Base-by-base conservation (phyloP, 2,113 vertebrate genomes). In the Sterrhoptilus dennistouni region DNA sequence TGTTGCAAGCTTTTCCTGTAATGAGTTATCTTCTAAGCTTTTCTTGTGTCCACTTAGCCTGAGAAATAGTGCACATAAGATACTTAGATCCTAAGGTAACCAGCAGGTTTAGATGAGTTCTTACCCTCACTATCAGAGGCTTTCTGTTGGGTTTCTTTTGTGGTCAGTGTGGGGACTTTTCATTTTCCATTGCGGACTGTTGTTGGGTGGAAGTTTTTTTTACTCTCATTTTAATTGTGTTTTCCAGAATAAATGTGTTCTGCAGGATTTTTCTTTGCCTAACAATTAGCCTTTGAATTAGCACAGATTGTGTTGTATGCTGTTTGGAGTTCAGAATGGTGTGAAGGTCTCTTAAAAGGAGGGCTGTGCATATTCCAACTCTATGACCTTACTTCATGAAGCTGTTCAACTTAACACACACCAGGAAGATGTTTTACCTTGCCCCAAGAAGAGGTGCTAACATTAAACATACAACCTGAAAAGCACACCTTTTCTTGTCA, bases 351-450 rank as follows among this genome's bases (percentile, higher is more conserved):
- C 29, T 53, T 53, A 66, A 44, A 35, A 52, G 74, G 56, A 44
- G n/a, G 33, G 36, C 47, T 63, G 74, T n/a, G 25, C 1, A 0
- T 64, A 6, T 36, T 65, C 56, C 47, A 63, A 0, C 29, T 38
- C 19, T 35, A 14, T 70, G 38, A 31, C 14, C 6, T 66, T 40
- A 60, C 15, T 49, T 70, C 16, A n/a, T 25, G 14, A 49, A 70
- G 35, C 35, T 71, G 4, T 83, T 80, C 52, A 69, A 57, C 23
- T 42, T 36, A 56, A 31, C 18, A 29, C 1, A 5, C 36, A 56
- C 9, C 31, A 61, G 12, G 22, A 68, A 38, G 38, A 31, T 36
- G 13, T 64, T 79, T 15, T 42, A 25, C 11, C 31, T 83, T 69
- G 20, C 65, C 93, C 5, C 21, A 27, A 29, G 69, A 74, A 60